These are phyloP conservation scores for Epirrhoe tristata DNA, from an alignment of 2,888 invertebrate species.

Conservation along the genomic window DNA sequence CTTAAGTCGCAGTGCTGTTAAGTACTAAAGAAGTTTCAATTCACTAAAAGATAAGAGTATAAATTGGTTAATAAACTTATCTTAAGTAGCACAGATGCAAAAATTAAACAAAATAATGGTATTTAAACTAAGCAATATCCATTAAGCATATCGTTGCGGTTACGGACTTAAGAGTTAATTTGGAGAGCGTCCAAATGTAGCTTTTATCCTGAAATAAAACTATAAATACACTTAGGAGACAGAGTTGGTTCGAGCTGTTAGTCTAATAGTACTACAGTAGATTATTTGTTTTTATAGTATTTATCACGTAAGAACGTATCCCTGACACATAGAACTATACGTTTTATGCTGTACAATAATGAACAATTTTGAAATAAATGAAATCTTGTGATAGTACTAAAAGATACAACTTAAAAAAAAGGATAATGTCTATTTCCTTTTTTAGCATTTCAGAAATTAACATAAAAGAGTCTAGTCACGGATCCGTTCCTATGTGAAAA, in stretches of 20 bases:
- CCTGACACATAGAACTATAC: too few relatives aligned
- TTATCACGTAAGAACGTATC: not conserved
- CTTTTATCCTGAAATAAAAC: slow-evolving; percentile 75
- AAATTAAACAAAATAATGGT: slow-evolving; percentile 18
- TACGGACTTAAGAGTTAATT: slow-evolving; percentile 77
- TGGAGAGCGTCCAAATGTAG: slow-evolving; percentile 75
- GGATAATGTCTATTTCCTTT: too few relatives aligned
- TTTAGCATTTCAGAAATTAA: too few relatives aligned
- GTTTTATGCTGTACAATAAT: too few relatives aligned
- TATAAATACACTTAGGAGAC: slow-evolving; percentile 56
- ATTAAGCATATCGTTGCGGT: slow-evolving; percentile 72
- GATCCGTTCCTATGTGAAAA: too few relatives aligned
- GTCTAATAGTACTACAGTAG: slow-evolving; percentile 27
- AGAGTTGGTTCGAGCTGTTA: slow-evolving; percentile 33
- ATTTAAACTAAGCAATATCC: slow-evolving; percentile 55
- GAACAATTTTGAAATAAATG: too few relatives aligned
- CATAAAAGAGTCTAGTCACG: too few relatives aligned
- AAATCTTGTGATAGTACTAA: too few relatives aligned
- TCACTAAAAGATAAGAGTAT: too few relatives aligned
- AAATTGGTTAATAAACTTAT: not conserved
- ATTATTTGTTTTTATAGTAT: not conserved
- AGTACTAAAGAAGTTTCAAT: too few relatives aligned
- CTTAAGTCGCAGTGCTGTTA: too few relatives aligned
- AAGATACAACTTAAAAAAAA: too few relatives aligned
- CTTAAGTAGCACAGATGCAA: slow-evolving; percentile 4